These are phyloP conservation scores for Aporophyla lueneburgensis DNA, from an alignment of 2,888 invertebrate genomes.

Conservation along the genomic window DNA sequence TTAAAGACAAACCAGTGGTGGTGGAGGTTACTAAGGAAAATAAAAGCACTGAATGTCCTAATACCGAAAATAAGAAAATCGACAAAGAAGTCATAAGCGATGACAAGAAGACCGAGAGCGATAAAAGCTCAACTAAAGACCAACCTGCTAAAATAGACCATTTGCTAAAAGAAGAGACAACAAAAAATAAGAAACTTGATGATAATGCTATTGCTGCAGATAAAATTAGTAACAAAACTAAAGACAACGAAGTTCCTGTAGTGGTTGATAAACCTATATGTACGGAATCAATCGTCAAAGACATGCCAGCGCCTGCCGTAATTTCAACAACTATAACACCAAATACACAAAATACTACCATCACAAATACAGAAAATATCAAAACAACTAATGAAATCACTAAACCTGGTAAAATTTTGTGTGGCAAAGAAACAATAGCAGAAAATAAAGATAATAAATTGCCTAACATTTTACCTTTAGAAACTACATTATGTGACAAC, in stretches of 20 bases:
- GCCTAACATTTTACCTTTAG: slow-evolving; percentile 79
- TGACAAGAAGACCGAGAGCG: slow-evolving; percentile 28
- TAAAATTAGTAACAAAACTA: slow-evolving; percentile 47
- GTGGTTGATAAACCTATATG: slow-evolving; percentile 46
- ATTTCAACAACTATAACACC: slow-evolving; percentile 49
- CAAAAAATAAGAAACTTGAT: slow-evolving; percentile 43
- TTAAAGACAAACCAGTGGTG: slow-evolving; percentile 28
- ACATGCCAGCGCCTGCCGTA: slow-evolving; percentile 22
- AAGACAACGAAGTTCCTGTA: slow-evolving; percentile 44
- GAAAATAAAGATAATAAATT: slow-evolving; percentile 83
- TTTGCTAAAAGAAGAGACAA: slow-evolving; percentile 43
- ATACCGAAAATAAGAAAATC: slow-evolving; percentile 27
- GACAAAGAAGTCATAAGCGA: slow-evolving; percentile 21
- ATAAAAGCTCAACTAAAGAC: slow-evolving; percentile 21
- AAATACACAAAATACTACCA: slow-evolving; percentile 48
- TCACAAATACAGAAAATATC: slow-evolving; percentile 53
- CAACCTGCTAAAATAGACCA: slow-evolving; percentile 16
- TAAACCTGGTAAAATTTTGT: slow-evolving; percentile 67
- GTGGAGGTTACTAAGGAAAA: slow-evolving; percentile 34
- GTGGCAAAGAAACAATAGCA: slow-evolving; percentile 66
- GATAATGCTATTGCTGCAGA: slow-evolving; percentile 49
- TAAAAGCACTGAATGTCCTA: slow-evolving; percentile 27
- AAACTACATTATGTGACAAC: slow-evolving; percentile 84
- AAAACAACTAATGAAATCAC: slow-evolving; percentile 60
- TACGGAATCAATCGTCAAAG: slow-evolving; percentile 42